Evolutionary conservation across 1,140 invertebrate genomes (phyloP).

Genomic region (Magallana ariakensis): DNA sequence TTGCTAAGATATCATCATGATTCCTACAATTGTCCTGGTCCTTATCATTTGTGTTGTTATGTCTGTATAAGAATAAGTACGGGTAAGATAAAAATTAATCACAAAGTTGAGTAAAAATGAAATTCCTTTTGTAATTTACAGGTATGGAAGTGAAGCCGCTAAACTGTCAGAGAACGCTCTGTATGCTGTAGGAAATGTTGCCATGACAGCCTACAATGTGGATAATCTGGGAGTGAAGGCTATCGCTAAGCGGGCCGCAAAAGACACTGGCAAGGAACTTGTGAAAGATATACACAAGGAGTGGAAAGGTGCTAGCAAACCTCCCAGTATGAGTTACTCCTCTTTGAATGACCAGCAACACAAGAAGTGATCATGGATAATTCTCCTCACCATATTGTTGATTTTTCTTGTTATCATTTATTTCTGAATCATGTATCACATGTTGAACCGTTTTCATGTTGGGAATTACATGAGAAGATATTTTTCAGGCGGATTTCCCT

Average conservation of each 20-base stretch:
- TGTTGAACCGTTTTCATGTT: not conserved
- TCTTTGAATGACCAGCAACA: conserved; percentile 13
- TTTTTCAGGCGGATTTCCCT: no score
- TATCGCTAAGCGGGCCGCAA: conserved; percentile 84
- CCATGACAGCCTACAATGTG: conserved; percentile 83
- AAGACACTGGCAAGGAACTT: conserved; percentile 84
- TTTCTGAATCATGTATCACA: not conserved
- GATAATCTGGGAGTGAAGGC: conserved; percentile 84
- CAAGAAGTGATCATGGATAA: not conserved
- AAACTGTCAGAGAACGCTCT: conserved; percentile 83
- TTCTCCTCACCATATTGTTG: not conserved
- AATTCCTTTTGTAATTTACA: conserved; percentile 68
- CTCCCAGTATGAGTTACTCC: not conserved
- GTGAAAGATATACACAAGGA: conserved; percentile 77
- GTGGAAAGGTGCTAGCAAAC: not conserved
- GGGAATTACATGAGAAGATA: no score
- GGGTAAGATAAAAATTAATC: no score
- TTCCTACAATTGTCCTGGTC: no score
- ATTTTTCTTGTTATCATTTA: not conserved
- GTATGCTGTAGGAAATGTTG: conserved; percentile 84
- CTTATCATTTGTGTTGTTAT: no score
- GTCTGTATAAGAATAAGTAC: no score
- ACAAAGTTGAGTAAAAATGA: not conserved
- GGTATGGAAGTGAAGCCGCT: conserved; percentile 84
- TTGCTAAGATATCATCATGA: no score